These are phyloP conservation scores for Zophobas atratus DNA, from an alignment of 1,140 invertebrate species.

Conservation along the genomic window DNA sequence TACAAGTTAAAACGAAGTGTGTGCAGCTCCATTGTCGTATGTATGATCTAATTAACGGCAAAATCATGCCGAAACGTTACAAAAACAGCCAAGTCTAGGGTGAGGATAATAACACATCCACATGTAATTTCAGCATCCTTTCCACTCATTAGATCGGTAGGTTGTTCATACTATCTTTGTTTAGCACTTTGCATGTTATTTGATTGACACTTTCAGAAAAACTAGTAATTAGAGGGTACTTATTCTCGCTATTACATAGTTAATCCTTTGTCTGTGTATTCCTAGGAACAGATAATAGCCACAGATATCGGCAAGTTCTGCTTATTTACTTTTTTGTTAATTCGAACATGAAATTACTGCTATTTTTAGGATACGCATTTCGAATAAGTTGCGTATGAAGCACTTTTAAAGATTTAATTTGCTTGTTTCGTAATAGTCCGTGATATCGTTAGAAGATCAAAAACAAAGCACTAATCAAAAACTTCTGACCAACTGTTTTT, in stretches of 20 bases:
- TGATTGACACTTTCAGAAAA: constrained; percentile 54
- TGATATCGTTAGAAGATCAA: too few species aligned
- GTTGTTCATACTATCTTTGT: constrained; percentile 43
- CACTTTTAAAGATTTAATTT: too few species aligned
- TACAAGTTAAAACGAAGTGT: constrained; percentile 37
- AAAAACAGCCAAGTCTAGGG: not conserved
- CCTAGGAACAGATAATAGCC: constrained; percentile 18
- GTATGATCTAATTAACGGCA: constrained; percentile 20
- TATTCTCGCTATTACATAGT: constrained; percentile 35
- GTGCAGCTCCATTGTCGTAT: not conserved
- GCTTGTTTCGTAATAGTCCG: too few species aligned
- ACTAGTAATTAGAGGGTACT: constrained; percentile 49
- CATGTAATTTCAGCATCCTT: constrained; percentile 41
- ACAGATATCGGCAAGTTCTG: constrained; percentile 28
- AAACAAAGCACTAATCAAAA: too few species aligned
- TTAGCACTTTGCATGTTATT: constrained; percentile 46
- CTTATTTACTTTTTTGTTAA: constrained; percentile 41
- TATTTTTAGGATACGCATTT: not conserved
- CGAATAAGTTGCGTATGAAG: too few species aligned
- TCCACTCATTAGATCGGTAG: constrained; percentile 31
- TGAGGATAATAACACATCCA: not conserved
- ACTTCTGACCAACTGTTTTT: too few species aligned
- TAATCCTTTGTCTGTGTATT: constrained; percentile 43
- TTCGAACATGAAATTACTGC: constrained; percentile 14
- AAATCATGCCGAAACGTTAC: not conserved